A percentile compares a stretch with the other conserved stretches of the same genome.
phyloP scores from a whole-genome alignment of 2,888 invertebrate genomes.

The Eupithecia subfuscata region DNA sequence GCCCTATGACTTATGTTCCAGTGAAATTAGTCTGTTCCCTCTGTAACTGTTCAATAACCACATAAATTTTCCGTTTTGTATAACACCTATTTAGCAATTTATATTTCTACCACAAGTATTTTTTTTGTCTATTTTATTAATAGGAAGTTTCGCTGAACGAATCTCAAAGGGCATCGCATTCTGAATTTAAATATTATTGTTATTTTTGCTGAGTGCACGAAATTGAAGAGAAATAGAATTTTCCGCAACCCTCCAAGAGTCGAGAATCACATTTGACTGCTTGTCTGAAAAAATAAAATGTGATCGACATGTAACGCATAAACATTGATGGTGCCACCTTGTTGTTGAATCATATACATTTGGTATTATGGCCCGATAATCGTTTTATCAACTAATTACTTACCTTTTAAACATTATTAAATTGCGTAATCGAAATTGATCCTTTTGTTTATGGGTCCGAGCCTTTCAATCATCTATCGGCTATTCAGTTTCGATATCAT shows the following conservation, averaged over 20 bases:
- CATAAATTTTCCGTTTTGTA: conserved; percentile 59
- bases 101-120: not conserved
- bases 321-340: conserved; percentile 34
- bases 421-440: conserved; percentile 81
- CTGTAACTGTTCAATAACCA: conserved; percentile 50
- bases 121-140: not conserved
- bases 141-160: conserved; percentile 41
- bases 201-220: conserved; percentile 80
- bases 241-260: conserved; percentile 67
- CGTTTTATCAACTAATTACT: conserved; percentile 75
- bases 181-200: conserved; percentile 82
- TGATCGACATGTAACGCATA: conserved; percentile 47
- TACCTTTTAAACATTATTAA: conserved; percentile 68
- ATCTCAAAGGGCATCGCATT: conserved; percentile 65
- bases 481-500: conserved; percentile 82
- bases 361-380: conserved; percentile 57
- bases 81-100: conserved; percentile 52
- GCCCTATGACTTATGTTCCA: conserved; percentile 80
- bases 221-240: conserved; percentile 83
- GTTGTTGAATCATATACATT: conserved; percentile 47
- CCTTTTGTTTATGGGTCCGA: conserved; percentile 83
- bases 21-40: conserved; percentile 67
- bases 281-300: conserved; percentile 57
- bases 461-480: conserved; percentile 84
- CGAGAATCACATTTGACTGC: conserved; percentile 67